A percentile compares a stretch with the other conserved stretches of the same genome.
phyloP scores from a whole-genome alignment of 2,113 vertebrate genomes.

The Syngnathus floridae region DNA sequence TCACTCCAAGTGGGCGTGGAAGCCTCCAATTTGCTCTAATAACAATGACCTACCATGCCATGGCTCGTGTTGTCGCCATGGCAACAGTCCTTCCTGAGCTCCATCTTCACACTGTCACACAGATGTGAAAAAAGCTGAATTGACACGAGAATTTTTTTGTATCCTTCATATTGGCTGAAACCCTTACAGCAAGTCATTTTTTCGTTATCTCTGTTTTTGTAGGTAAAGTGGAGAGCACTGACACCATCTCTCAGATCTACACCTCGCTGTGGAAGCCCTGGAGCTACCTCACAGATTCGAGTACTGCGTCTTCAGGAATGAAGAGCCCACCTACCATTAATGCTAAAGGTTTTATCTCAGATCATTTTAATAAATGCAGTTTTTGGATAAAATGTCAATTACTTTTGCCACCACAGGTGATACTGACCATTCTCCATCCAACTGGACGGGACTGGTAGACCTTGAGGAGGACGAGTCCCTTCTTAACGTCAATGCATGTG shows the following conservation, averaged over 20 bases:
- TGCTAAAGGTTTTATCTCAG: slow-evolving; percentile 40
- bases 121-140: slow-evolving; percentile 30
- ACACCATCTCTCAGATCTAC: slow-evolving; percentile 59
- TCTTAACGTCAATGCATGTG: slow-evolving; percentile 33
- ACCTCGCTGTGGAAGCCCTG: slow-evolving; percentile 68
- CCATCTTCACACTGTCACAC: slow-evolving; percentile 2
- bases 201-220: slow-evolving; percentile 6
- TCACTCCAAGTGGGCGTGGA: slow-evolving; percentile 7
- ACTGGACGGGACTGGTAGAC: slow-evolving; percentile 65
- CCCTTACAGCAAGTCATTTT: background rate
- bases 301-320: slow-evolving; percentile 31
- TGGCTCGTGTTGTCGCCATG: slow-evolving; percentile 44
- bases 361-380: background rate
- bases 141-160: slow-evolving; percentile 18
- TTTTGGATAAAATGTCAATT: background rate
- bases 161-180: background rate
- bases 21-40: slow-evolving; percentile 13
- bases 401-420: background rate
- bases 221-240: slow-evolving; percentile 52
- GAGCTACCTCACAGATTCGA: slow-evolving; percentile 61
- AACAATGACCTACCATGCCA: slow-evolving; percentile 37
- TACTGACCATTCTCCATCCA: slow-evolving; percentile 34
- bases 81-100: slow-evolving; percentile 43
- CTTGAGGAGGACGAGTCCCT: slow-evolving; percentile 48
- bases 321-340: slow-evolving; percentile 23